Conservation (phyloP, 1,140 invertebrate species). For the Pseudomyrmex flavicornis region DNA sequence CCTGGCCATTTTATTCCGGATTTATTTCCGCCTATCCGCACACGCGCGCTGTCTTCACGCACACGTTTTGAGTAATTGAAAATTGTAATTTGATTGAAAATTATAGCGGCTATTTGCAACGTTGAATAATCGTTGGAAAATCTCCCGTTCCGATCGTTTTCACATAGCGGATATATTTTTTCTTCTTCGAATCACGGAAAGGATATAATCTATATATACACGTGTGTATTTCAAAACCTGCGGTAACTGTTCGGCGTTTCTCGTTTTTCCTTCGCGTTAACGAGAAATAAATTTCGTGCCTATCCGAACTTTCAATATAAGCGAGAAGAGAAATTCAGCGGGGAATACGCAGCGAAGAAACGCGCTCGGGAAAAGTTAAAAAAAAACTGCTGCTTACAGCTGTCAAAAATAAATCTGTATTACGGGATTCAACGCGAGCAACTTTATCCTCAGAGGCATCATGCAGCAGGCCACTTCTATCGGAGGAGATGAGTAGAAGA, state of each 20-base stretch:
- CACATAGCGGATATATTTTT: too few relatives aligned
- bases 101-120: not conserved
- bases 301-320: constrained; percentile 15
- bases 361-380: not conserved
- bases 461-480: not conserved
- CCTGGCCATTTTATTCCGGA: not conserved
- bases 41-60: not conserved
- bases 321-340: not conserved
- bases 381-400: constrained; percentile 10
- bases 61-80: not conserved
- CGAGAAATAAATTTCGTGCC: constrained; percentile 23
- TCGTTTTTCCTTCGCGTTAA: not conserved
- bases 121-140: not conserved
- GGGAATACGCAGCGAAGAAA: constrained; percentile 21
- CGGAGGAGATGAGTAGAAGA: not conserved
- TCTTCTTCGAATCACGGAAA: too few relatives aligned
- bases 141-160: too few relatives aligned
- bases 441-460: constrained; percentile 39
- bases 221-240: not conserved
- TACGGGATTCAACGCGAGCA: constrained; percentile 4
- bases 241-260: not conserved
- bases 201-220: too few relatives aligned
- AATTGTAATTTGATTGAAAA: constrained; percentile 5
- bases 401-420: constrained; percentile 46
- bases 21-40: not conserved